A percentile compares a stretch with the other conserved stretches of the same genome.
Evolutionary conservation across 2,888 invertebrate species (phyloP).

Genomic region (Adela reaumurella): DNA sequence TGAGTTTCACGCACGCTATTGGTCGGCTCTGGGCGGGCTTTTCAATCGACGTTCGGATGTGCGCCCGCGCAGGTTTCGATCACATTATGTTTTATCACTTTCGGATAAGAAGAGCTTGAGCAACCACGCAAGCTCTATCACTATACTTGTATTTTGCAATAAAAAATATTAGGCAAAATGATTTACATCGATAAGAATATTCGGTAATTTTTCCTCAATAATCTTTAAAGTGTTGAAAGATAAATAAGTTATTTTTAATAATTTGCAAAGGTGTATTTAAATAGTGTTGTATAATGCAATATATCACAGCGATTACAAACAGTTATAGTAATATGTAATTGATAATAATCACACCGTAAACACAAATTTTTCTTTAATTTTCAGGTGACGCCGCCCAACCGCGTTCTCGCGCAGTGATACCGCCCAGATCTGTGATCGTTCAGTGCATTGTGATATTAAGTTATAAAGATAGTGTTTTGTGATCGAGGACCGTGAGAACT

Average conservation of each 20-base stretch:
- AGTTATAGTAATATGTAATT: too few species aligned
- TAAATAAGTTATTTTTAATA: too few species aligned
- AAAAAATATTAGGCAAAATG: not conserved
- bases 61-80: slow-evolving; percentile 38
- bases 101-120: slow-evolving; percentile 2
- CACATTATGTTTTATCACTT: slow-evolving; percentile 1
- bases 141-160: not conserved
- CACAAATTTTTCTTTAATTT: slow-evolving; percentile 18
- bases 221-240: too few species aligned
- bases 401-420: not conserved
- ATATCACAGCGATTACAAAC: too few species aligned
- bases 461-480: slow-evolving; percentile 8
- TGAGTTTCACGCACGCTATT: slow-evolving; percentile 26
- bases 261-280: too few species aligned
- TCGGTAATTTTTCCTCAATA: slow-evolving; percentile 18
- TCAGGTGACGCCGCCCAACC: slow-evolving; percentile 47
- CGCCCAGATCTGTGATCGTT: slow-evolving; percentile 3
- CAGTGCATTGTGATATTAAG: slow-evolving; percentile 17
- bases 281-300: too few species aligned
- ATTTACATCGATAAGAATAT: slow-evolving; percentile 10
- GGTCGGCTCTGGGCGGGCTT: slow-evolving; percentile 32
- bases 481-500: slow-evolving; percentile 4
- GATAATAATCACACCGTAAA: too few species aligned
- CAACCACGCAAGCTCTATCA: not conserved
- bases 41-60: slow-evolving; percentile 36